Evolutionary conservation across 2,113 vertebrate species (phyloP).

Genomic region (Prionailurus bengalensis): DNA sequence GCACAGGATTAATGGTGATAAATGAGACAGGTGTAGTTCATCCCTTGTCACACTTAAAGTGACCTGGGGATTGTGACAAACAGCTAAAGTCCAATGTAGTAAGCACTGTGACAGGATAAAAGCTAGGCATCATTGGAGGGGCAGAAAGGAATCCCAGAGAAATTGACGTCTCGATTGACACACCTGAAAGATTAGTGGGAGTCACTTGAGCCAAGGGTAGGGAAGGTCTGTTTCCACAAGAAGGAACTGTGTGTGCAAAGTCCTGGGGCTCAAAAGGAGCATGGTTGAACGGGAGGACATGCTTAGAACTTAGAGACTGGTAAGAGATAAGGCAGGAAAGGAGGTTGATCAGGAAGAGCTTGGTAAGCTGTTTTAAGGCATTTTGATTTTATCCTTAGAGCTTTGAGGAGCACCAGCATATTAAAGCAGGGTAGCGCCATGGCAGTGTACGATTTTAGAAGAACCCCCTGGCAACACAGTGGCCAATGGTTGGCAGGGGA

Average conservation of each 20-base stretch:
- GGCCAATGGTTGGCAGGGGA: no score
- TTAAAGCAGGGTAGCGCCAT: neutral
- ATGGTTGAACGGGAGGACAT: neutral
- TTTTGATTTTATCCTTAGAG: neutral
- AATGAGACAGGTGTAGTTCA: neutral
- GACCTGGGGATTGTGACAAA: neutral
- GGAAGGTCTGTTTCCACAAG: neutral
- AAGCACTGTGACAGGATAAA: neutral
- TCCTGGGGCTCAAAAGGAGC: neutral
- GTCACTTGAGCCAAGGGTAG: neutral
- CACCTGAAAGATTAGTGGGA: neutral
- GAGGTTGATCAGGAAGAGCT: neutral
- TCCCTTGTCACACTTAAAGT: neutral
- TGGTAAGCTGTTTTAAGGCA: neutral
- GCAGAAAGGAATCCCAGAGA: neutral
- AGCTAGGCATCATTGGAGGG: no score
- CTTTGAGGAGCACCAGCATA: neutral
- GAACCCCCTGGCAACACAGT: neutral
- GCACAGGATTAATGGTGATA: neutral
- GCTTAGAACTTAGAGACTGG: neutral
- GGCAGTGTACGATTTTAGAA: neutral
- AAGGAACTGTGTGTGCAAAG: neutral
- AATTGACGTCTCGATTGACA: fast-evolving
- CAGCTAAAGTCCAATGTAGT: neutral
- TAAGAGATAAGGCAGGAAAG: neutral